These are phyloP conservation scores for Agrypnus murinus DNA, from an alignment of 2,888 invertebrate genomes.

Conservation along the genomic window DNA sequence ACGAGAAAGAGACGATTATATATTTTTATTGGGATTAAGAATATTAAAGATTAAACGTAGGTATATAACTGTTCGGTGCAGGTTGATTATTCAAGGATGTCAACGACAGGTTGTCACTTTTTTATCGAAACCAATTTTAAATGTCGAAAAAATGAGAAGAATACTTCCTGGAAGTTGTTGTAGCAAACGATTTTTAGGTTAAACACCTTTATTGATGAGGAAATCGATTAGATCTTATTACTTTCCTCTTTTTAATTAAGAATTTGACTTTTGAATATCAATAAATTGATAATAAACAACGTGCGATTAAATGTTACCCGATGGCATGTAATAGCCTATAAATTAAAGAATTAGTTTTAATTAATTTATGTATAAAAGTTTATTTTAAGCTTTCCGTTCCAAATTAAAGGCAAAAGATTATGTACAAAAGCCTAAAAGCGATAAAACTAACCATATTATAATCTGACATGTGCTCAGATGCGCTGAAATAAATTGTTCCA, in stretches of 20 bases:
- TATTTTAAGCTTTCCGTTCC: too few relatives aligned
- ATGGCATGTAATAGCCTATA: too few relatives aligned
- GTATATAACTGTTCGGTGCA: slow-evolving; percentile 32
- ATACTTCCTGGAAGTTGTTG: slow-evolving; percentile 16
- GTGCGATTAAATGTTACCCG: too few relatives aligned
- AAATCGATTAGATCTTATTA: not conserved
- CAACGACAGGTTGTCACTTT: slow-evolving; percentile 34
- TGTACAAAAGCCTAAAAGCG: too few relatives aligned
- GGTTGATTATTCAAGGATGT: slow-evolving; percentile 33
- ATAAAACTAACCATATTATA: too few relatives aligned
- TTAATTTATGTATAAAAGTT: too few relatives aligned
- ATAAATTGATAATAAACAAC: too few relatives aligned
- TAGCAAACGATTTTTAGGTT: slow-evolving; percentile 8
- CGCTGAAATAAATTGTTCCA: too few relatives aligned
- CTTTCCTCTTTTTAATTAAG: not conserved
- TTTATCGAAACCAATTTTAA: slow-evolving; percentile 24
- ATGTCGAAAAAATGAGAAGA: slow-evolving; percentile 3
- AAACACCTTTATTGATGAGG: slow-evolving; percentile 9
- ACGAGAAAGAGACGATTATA: not conserved
- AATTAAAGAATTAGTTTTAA: too few relatives aligned
- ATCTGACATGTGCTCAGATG: too few relatives aligned
- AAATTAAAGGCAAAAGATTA: too few relatives aligned
- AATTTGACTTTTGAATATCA: too few relatives aligned
- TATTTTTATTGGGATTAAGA: slow-evolving; percentile 29
- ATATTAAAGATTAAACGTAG: slow-evolving; percentile 31